A percentile compares a stretch with the other conserved stretches of the same genome.
Evolutionary conservation across 2,113 vertebrate genomes (phyloP).

Genomic region (Genyomyrus donnyi): DNA sequence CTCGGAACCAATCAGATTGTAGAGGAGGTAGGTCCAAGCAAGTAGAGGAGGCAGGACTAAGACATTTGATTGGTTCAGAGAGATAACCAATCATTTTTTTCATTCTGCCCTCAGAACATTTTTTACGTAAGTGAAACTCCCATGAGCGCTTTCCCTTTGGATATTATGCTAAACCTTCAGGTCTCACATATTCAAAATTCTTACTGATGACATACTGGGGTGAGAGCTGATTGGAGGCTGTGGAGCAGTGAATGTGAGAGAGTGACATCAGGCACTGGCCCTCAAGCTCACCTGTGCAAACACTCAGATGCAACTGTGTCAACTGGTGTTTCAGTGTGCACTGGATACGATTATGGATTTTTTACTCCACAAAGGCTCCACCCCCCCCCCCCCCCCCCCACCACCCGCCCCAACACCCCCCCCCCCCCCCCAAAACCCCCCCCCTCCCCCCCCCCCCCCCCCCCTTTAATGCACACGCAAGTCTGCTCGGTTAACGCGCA

Average conservation of each 20-base stretch:
- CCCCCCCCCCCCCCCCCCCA: no score
- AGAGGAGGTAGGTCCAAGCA: background rate
- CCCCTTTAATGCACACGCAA: no score
- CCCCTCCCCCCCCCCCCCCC: no score
- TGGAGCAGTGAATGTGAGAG: background rate
- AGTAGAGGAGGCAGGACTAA: background rate
- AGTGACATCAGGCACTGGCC: background rate
- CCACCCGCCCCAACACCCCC: no score
- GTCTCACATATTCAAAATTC: background rate
- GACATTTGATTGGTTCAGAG: background rate
- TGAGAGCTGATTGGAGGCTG: background rate
- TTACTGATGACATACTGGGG: background rate
- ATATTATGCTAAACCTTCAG: background rate
- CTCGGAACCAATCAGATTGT: background rate
- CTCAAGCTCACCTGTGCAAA: background rate
- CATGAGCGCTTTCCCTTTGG: background rate
- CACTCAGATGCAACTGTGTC: background rate
- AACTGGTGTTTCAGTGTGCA: background rate
- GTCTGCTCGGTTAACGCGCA: no score
- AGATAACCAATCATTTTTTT: background rate
- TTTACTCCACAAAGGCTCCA: background rate
- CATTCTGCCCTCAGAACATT: no score
- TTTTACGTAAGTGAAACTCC: background rate
- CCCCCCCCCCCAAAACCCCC: no score
- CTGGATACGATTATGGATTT: background rate